Base-by-base conservation (phyloP, 2,888 invertebrate species). In the Latrodectus hesperus region DNA sequence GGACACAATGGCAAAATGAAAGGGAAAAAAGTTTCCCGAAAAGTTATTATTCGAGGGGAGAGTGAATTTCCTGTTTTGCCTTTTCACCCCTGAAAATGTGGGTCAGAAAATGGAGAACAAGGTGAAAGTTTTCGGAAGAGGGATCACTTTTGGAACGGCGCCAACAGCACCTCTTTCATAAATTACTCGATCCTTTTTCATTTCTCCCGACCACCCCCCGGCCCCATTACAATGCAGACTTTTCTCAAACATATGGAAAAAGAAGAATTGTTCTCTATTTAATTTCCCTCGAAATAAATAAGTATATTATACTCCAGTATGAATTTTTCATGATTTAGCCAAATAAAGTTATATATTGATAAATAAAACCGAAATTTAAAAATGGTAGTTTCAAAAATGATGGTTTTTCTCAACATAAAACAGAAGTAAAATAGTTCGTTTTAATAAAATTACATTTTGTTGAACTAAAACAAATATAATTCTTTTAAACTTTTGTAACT, bases 21-120 rank as follows among this genome's bases (percentile, higher is more conserved):
- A 60, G n/a, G n/a, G 12, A 60, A 60, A 12, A 60, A 60, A 16
- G n/a, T 16, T 60, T 60, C 38, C 60, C 60, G 60, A 60, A 60
- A 38, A 60, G 60, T 60, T 60, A 60, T 60, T 60, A 60, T 60
- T 60, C n/a, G 14, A 60, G 60, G 60, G 60, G 60, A 60, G 60
- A 60, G 60, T 60, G 60, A 16, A 60, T 60, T 60, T 60, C 60
- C 60, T 60, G 60, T 60, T 11, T 38, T 38, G 38, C 38, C 38
- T 38, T 38, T n/a, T 6, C 60, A 12, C 55, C 60, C 60, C 60
- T n/a, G 60, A 60, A 38, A 60, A 60, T 60, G 60, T 60, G 60
- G 60, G 60, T 60, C 60, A 60, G 60, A n/a, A 60, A 60, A 60
- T 16, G 60, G 60, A 11, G 60, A n/a, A n/a, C 60, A 60, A 60